Evolutionary conservation across 1,140 invertebrate species (phyloP), one percentile per base, ranked within the genome.

Genomic region (Hylyphantes graminicola): DNA sequence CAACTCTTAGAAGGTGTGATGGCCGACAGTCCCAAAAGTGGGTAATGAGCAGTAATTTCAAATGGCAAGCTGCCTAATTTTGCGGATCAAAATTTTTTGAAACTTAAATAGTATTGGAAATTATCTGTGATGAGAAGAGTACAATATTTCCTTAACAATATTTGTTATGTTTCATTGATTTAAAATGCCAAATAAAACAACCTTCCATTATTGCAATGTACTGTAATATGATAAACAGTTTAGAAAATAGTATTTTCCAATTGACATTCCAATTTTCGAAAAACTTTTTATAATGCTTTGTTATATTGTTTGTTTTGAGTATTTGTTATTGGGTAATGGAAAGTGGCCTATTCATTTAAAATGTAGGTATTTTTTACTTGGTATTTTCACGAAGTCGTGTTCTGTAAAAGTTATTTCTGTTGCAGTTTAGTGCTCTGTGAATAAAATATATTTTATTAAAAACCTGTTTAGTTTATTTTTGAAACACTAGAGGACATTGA

Each of bases 1-100:
- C 97, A 17, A 90, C 95, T 72, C 91, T 98, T 88, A 91, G 93
- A 57, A 90, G 92, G 19, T 98, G 97, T 90, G 93, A 94, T 88
- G 92, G 88, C 10, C 92, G 92, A 53, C 74, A 77, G 12, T 93
- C 94, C 13, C 97, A 99, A 90, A 94, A 96, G 89, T 99, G 97
- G 97, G 93, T 95, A 70, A 98, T 98, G 97, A 94, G 96, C 89
- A 94, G 94, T 85, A 96, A 97, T 90, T 97, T 97, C 89, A 95
- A 96, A 90, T 97, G 96, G 96, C 96, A 97, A 91, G 95, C 95
- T 70, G 73, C 80, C 59, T 84, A 84, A 70, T 54, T 48, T 12
- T 17, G 17, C 57, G 19, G 54, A 74, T 10, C 51, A 35, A 35
- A 51, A 68, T 68, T 68, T 15, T 50, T 68, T 17, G 35, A 74